Evolutionary conservation across 2,797 vertebrate species (phyloP).

Genomic region (Sebastes cheni): DNA sequence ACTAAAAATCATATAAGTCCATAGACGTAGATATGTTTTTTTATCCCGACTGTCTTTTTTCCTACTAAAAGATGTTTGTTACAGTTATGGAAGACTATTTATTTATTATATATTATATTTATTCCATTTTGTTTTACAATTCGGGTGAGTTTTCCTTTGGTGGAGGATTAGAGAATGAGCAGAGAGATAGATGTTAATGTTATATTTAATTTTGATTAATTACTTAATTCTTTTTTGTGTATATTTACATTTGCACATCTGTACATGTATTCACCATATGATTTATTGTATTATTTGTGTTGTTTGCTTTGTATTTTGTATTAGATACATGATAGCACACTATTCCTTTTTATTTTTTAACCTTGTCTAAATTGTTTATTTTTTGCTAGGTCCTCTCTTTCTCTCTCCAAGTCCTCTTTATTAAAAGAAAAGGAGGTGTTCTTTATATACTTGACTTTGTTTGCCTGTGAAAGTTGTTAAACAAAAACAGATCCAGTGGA

Average conservation of each 20-base stretch:
- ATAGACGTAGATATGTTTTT: neutral
- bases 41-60: neutral
- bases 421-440: too few species aligned
- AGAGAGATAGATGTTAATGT: neutral
- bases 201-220: neutral
- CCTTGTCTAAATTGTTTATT: neutral
- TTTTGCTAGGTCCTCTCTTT: neutral
- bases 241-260: neutral
- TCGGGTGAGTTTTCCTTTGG: neutral
- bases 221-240: neutral
- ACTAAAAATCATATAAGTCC: neutral
- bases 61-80: neutral
- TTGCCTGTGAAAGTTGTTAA: neutral
- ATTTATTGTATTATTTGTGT: neutral
- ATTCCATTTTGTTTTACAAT: neutral
- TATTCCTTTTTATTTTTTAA: neutral
- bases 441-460: neutral
- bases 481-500: neutral
- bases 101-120: neutral
- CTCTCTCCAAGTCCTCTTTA: neutral
- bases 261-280: neutral
- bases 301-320: neutral
- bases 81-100: neutral
- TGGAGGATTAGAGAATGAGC: neutral
- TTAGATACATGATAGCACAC: neutral